These are phyloP conservation scores for Patella pellucida DNA, from an alignment of 2,888 invertebrate species.

Conservation along the genomic window DNA sequence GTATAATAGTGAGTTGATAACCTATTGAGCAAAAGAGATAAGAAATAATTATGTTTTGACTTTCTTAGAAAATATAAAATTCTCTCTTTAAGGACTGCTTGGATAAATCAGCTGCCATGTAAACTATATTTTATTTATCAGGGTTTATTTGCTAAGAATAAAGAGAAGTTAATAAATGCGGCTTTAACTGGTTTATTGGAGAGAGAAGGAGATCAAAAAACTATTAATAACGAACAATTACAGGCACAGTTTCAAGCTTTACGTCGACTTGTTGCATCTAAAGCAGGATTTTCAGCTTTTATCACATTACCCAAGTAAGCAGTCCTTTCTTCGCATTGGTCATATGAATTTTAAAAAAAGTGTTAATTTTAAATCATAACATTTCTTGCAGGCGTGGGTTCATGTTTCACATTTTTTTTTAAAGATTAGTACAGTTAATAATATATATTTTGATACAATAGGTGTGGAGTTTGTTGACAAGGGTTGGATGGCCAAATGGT, in stretches of 20 bases:
- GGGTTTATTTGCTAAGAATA: conserved; percentile 96
- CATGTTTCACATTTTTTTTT: not conserved
- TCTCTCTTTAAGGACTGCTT: too few species aligned
- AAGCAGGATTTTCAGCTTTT: conserved; percentile 97
- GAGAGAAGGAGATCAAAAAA: conserved; percentile 74
- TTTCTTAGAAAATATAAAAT: too few species aligned
- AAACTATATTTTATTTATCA: conserved; percentile 71
- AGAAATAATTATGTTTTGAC: too few species aligned
- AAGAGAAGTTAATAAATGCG: conserved; percentile 93
- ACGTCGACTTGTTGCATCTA: conserved; percentile 92
- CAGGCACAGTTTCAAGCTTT: conserved; percentile 97
- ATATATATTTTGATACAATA: too few species aligned
- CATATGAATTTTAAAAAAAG: not conserved
- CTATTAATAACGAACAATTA: conserved; percentile 76
- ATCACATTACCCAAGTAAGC: conserved; percentile 86
- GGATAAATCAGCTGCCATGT: too few species aligned
- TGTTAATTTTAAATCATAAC: not conserved
- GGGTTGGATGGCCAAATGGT: too few species aligned
- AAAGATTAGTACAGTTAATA: too few species aligned
- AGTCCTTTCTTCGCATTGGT: not conserved
- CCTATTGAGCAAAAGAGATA: too few species aligned
- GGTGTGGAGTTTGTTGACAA: too few species aligned
- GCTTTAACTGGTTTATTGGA: conserved; percentile 88
- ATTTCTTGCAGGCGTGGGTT: not conserved
- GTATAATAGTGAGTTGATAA: too few species aligned